A percentile compares a stretch with the other conserved stretches of the same genome.
These are phyloP conservation scores for Triops cancriformis DNA, from an alignment of 1,140 invertebrate genomes.

Conservation along the genomic window DNA sequence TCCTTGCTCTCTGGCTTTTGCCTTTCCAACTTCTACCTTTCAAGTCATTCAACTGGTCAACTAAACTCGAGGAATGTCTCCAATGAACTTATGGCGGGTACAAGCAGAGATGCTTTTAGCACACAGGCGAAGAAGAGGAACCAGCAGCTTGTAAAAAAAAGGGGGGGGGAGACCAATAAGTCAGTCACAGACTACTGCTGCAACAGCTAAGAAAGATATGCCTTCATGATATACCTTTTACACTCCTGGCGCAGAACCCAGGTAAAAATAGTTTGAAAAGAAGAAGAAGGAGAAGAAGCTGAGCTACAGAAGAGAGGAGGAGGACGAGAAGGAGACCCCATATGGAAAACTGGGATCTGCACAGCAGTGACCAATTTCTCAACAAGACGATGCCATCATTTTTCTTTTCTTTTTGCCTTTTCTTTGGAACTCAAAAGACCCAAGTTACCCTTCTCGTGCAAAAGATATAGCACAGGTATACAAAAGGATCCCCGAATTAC, in stretches of 20 bases:
- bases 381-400: conserved; percentile 13
- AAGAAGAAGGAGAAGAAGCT: not conserved
- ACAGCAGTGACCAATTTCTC: conserved; percentile 5
- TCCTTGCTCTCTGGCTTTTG: not conserved
- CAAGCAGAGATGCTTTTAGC: not conserved
- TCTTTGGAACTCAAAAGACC: not conserved
- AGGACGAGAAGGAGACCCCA: not conserved
- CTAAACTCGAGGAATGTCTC: conserved; percentile 2
- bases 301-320: no score
- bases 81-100: not conserved
- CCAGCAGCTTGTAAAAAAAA: conserved; percentile 4
- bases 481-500: not conserved
- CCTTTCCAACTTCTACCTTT: no score
- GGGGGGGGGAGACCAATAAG: not conserved
- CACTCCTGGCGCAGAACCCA: not conserved
- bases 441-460: not conserved
- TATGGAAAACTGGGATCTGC: conserved; percentile 2
- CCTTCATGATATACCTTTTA: not conserved
- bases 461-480: not conserved
- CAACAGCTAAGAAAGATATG: not conserved
- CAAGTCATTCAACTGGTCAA: not conserved
- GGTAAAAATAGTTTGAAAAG: conserved; percentile 12
- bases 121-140: not conserved
- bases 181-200: not conserved
- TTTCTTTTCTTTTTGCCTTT: not conserved